Percentiles rank a stretch among this genome's conserved stretches.
These are phyloP conservation scores for Chlorospingus semifuscus DNA, from an alignment of 2,797 vertebrate genomes.

Conservation along the genomic window DNA sequence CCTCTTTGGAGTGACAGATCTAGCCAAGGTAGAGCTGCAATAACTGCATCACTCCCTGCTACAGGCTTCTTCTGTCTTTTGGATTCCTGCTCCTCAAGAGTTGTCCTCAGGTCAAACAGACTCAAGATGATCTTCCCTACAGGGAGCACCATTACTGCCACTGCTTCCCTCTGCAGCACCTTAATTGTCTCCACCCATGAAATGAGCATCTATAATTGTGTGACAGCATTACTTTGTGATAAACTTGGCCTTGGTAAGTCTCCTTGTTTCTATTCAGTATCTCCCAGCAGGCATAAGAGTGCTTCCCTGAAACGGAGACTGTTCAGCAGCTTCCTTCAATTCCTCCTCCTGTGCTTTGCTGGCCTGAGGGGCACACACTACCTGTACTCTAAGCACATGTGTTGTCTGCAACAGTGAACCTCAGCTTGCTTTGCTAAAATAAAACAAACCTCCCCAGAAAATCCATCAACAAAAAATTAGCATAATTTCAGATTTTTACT, in stretches of 20 bases:
- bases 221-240: background rate
- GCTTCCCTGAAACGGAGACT: background rate
- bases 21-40: background rate
- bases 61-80: background rate
- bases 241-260: background rate
- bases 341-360: background rate
- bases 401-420: background rate
- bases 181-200: background rate
- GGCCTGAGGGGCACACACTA: background rate
- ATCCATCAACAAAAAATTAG: background rate
- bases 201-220: background rate
- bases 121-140: background rate
- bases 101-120: background rate
- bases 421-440: background rate
- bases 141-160: background rate
- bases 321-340: background rate
- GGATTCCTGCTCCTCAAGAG: background rate
- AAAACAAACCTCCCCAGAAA: background rate
- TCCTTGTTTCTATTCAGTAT: background rate
- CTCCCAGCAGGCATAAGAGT: background rate
- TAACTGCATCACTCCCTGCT: background rate
- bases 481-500: background rate
- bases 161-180: background rate
- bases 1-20: background rate
- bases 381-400: accelerated